Conservation (phyloP, 2,888 invertebrate species). For the Galerucella nymphaeae region DNA sequence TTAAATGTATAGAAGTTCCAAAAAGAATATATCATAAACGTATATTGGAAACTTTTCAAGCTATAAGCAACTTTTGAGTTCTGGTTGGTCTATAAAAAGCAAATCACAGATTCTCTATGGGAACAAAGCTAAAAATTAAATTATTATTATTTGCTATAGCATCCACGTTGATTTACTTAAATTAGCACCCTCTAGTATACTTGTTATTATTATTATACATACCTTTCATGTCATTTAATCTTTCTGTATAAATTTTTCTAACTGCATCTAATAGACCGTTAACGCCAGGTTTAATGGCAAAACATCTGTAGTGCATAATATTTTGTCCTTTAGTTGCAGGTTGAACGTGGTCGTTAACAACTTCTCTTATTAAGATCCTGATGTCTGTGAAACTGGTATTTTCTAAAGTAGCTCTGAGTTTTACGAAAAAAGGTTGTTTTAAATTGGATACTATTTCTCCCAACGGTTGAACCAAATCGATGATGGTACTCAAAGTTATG, state of each 20-base stretch:
- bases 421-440: constrained; percentile 54
- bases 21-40: too few species aligned
- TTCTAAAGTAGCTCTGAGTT: constrained; percentile 51
- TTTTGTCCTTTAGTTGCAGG: constrained; percentile 68
- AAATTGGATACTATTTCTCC: constrained; percentile 61
- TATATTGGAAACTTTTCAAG: too few species aligned
- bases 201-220: constrained; percentile 25
- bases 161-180: too few species aligned
- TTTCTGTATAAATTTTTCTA: constrained; percentile 85
- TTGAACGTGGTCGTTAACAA: constrained; percentile 69
- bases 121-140: too few species aligned
- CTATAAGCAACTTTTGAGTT: too few species aligned
- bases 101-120: too few species aligned
- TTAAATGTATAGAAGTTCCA: too few species aligned
- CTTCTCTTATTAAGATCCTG: constrained; percentile 46
- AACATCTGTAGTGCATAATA: constrained; percentile 74
- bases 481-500: constrained; percentile 77
- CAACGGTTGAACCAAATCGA: constrained; percentile 78
- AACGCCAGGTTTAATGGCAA: constrained; percentile 81
- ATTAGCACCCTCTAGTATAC: too few species aligned
- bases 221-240: constrained; percentile 83
- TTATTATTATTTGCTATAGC: too few species aligned
- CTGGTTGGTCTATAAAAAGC: too few species aligned
- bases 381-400: constrained; percentile 53
- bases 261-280: constrained; percentile 86